Evolutionary conservation across 2,797 vertebrate genomes (phyloP).

Genomic region (Sebastes matsubarae): DNA sequence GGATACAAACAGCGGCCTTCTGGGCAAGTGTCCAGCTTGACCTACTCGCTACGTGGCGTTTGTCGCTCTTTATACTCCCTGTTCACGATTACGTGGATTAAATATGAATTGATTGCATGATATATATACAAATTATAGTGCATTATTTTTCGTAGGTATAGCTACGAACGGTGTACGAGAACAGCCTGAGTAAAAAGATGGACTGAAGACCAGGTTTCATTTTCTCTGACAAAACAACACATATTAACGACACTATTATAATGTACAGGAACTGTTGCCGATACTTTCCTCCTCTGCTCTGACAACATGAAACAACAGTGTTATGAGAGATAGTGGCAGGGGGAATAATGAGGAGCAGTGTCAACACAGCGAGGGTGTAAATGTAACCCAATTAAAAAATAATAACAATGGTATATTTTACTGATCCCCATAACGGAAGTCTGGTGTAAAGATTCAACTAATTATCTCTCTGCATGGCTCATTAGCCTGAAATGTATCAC

Average conservation of each 20-base stretch:
- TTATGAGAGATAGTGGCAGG: not conserved
- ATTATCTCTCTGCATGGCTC: not conserved
- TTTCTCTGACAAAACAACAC: not conserved
- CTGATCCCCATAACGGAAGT: not conserved
- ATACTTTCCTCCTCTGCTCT: not conserved
- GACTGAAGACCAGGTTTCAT: not conserved
- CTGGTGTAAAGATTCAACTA: not conserved
- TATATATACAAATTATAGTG: not conserved
- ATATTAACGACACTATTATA: not conserved
- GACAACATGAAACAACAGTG: not conserved
- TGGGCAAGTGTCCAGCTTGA: no score
- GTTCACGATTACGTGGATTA: no score
- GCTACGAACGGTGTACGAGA: not conserved
- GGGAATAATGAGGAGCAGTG: not conserved
- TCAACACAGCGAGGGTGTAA: not conserved
- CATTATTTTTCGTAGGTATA: not conserved
- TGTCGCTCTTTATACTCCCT: accelerated
- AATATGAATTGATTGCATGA: not conserved
- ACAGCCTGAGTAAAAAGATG: not conserved
- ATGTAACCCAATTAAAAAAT: not conserved
- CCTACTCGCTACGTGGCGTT: accelerated
- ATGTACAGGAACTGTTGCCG: not conserved
- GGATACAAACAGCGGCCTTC: no score
- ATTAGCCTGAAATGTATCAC: not conserved
- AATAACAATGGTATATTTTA: not conserved